Evolutionary conservation across 53 echinoderm and acorn worm species (phyloP).

Genomic region (Holothuria leucospilota): DNA sequence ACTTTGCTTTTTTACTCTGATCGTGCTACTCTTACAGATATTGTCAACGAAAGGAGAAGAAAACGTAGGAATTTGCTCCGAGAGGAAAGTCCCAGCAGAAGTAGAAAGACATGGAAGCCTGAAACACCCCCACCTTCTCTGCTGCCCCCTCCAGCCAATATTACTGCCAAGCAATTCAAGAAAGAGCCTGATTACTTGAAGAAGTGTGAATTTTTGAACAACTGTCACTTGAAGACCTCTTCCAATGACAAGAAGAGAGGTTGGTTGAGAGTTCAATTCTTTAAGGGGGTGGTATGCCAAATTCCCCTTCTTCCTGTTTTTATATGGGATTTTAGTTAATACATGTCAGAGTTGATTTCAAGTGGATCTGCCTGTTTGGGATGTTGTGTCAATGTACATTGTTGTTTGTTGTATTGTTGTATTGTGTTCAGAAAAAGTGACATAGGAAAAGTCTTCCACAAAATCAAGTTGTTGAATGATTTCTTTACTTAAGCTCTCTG

Average conservation of each 20-base stretch:
- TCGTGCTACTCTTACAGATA: constrained; percentile 49
- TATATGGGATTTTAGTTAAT: too few relatives aligned
- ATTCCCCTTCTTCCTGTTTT: too few relatives aligned
- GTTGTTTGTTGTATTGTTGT: too few relatives aligned
- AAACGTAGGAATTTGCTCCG: constrained; percentile 77
- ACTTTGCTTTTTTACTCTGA: too few relatives aligned
- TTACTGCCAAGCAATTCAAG: constrained; percentile 90
- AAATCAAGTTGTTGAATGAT: too few relatives aligned
- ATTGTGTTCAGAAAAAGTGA: too few relatives aligned
- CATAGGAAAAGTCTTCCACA: too few relatives aligned
- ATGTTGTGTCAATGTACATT: too few relatives aligned
- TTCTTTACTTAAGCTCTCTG: too few relatives aligned
- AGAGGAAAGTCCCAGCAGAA: constrained; percentile 71
- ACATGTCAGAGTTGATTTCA: too few relatives aligned
- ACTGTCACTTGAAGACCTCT: constrained; percentile 78
- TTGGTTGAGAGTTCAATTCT: constrained; percentile 27
- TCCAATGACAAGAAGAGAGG: constrained; percentile 84
- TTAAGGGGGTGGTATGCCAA: neutral
- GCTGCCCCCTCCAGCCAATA: constrained; percentile 76
- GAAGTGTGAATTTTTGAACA: constrained; percentile 87
- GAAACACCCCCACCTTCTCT: constrained; percentile 69
- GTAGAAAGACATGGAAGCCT: constrained; percentile 23
- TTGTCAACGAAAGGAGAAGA: constrained; percentile 68
- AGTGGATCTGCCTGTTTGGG: too few relatives aligned
- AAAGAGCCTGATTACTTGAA: constrained; percentile 89